Evolutionary conservation across 1,140 invertebrate genomes (phyloP), one percentile per base, ranked within the genome.

Genomic region (Acromyrmex charruanus): DNA sequence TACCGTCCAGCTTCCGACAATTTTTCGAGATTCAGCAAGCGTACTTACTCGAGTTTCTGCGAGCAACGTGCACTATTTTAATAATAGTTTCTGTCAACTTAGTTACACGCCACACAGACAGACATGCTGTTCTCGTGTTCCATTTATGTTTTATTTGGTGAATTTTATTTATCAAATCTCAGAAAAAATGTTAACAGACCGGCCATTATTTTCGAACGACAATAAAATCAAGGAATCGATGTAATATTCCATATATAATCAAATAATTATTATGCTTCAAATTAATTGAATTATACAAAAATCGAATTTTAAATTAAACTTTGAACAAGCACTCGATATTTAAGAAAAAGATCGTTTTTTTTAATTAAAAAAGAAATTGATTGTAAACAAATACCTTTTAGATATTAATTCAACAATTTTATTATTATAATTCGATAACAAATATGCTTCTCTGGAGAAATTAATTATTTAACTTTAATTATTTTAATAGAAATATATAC

Each of bases 11-110:
- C 28, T n/a, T 14, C 16, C 25, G 53, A n/a, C 39, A 31, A 74
- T 84, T 44, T 84, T 55, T 61, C 55, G 39, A 84, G 55, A 84
- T 75, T 74, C 55, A 61, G 6, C 53, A n/a, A 51, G 35, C 51
- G 55, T 25, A 18, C 71, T 39, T 39, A n/a, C 71, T 72, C 68
- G 35, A 61, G 55, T 84, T 75, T 74, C 25, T 21, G n/a, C 80
- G 28, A 75, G 25, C 39, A 74, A 84, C 28, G 80, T 12, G 25
- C 14, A 28, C 28, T 75, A 28, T 63, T 84, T 84, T 84, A 31
- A 31, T 35, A 84, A 84, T 75, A 84, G 69, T 63, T 84, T 51
- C 39, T 75, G 80, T 75, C 55, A 84, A 84, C 69, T 84, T 75
- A 61, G 49, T 72, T 72, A 21, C 55, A 61, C 25, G 80, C 44